These are phyloP conservation scores for Heterotis niloticus DNA, from an alignment of 2,113 vertebrate species.

Conservation along the genomic window DNA sequence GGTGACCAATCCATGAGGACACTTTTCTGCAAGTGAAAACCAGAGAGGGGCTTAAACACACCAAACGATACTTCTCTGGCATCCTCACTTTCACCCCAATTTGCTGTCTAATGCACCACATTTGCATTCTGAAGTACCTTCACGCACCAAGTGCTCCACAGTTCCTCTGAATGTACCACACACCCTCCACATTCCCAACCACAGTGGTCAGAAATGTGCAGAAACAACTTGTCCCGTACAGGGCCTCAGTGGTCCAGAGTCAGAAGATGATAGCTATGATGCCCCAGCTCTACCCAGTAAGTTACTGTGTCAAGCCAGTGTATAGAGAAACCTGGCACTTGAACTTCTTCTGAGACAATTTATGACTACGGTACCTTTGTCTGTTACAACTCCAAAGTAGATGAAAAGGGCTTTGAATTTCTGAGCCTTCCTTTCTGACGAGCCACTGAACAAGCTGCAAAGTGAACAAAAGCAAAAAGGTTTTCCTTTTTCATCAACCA, in stretches of 20 bases:
- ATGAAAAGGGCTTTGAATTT: slow-evolving; percentile 63
- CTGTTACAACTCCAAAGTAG: slow-evolving; percentile 57
- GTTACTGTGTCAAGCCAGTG: too few relatives aligned
- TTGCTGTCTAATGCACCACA: neutral
- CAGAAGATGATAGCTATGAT: too few relatives aligned
- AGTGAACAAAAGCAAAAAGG: neutral
- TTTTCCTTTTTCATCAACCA: neutral
- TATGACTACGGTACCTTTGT: slow-evolving; percentile 24
- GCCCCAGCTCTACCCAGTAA: too few relatives aligned
- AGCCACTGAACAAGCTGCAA: slow-evolving; percentile 49
- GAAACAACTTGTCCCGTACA: too few relatives aligned
- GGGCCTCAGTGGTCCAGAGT: too few relatives aligned
- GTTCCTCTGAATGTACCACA: too few relatives aligned
- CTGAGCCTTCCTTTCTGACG: slow-evolving; percentile 34
- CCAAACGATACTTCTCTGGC: neutral
- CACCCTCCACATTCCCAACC: too few relatives aligned
- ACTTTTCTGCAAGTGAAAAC: slow-evolving; percentile 22
- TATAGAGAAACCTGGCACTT: too few relatives aligned
- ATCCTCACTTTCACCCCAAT: neutral
- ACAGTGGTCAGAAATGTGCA: too few relatives aligned
- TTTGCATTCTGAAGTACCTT: too few relatives aligned
- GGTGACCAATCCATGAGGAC: slow-evolving; percentile 54
- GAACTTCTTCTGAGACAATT: too few relatives aligned
- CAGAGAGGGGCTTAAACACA: neutral
- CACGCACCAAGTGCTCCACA: too few relatives aligned